These are phyloP conservation scores for Homarus gammarus DNA, from an alignment of 2,888 invertebrate species.

Conservation along the genomic window DNA sequence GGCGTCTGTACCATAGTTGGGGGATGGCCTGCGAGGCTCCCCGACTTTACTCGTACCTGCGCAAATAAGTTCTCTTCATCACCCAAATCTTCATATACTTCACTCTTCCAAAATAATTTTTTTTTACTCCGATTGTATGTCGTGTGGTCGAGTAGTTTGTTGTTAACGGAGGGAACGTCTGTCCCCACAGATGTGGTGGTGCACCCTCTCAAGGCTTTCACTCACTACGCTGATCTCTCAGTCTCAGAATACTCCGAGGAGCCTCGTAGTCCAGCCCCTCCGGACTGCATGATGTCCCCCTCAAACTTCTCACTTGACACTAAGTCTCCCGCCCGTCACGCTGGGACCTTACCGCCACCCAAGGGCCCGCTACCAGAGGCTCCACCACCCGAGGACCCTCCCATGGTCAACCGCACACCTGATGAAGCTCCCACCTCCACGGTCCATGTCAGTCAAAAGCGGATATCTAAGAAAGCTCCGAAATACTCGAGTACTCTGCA, in stretches of 20 bases:
- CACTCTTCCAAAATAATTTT: constrained; percentile 9
- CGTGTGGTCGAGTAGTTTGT: constrained; percentile 21
- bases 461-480: constrained; percentile 25
- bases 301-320: constrained; percentile 42
- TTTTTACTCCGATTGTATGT: background rate
- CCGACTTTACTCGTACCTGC: background rate
- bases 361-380: background rate
- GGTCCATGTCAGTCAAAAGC: background rate
- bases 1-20: background rate
- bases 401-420: constrained; percentile 6
- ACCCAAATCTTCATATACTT: constrained; percentile 55
- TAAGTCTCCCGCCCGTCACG: constrained; percentile 28
- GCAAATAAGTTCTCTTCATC: constrained; percentile 19
- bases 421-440: background rate
- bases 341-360: background rate
- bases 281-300: constrained; percentile 42
- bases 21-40: constrained; percentile 11
- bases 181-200: constrained; percentile 75
- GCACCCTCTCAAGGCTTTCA: constrained; percentile 73
- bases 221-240: constrained; percentile 70
- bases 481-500: constrained; percentile 65
- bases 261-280: constrained; percentile 43
- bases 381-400: constrained; percentile 2
- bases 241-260: constrained; percentile 68
- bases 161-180: constrained; percentile 68